These are phyloP conservation scores for Platygyra sinensis DNA, from an alignment of 64 coral and sea anemone genomes.

Conservation along the genomic window DNA sequence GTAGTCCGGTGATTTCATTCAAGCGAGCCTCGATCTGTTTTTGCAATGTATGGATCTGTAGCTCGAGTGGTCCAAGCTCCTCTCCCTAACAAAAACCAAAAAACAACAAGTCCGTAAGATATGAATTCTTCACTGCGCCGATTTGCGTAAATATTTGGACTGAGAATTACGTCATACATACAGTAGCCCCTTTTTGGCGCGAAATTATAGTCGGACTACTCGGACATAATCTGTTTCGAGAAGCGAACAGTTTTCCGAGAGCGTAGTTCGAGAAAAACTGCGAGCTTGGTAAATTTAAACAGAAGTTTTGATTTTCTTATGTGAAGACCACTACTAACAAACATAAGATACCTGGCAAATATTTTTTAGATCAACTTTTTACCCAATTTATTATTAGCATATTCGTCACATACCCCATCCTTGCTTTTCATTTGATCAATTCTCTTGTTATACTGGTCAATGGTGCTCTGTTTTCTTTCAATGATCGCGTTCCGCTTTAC, in stretches of 20 bases:
- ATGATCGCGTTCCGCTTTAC: conserved; percentile 92
- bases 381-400: not conserved
- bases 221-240: too few relatives aligned
- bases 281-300: too few relatives aligned
- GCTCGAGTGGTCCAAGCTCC: conserved; percentile 84
- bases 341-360: too few relatives aligned
- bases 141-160: too few relatives aligned
- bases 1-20: conserved; percentile 88
- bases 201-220: too few relatives aligned
- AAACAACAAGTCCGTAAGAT: not conserved
- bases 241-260: too few relatives aligned
- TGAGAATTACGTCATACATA: too few relatives aligned
- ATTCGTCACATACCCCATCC: conserved; percentile 55
- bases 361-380: not conserved
- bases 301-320: too few relatives aligned
- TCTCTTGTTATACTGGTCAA: conserved; percentile 93
- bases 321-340: too few relatives aligned
- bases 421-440: conserved; percentile 90
- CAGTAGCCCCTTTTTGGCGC: too few relatives aligned
- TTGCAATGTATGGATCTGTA: conserved; percentile 96
- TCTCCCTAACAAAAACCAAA: conserved; percentile 63
- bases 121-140: too few relatives aligned
- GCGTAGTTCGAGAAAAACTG: too few relatives aligned
- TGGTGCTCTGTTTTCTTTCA: conserved; percentile 91
- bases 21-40: conserved; percentile 91